Percentiles rank a stretch among this genome's conserved stretches.
Conservation (phyloP, 2,113 vertebrate genomes). For the Rissa tridactyla region DNA sequence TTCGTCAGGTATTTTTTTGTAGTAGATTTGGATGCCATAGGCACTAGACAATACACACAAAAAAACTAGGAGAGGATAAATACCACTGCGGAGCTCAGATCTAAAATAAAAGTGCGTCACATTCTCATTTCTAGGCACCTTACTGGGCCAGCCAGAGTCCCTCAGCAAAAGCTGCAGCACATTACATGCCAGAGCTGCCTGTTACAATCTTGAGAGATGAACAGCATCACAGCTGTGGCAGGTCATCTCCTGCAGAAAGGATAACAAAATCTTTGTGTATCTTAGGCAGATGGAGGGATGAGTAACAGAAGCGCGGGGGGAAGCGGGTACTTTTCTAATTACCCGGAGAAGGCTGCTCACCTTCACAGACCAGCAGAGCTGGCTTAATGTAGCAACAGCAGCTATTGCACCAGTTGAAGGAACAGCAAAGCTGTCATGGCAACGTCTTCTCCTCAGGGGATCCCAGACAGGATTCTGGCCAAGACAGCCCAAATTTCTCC, state of each 20-base stretch:
- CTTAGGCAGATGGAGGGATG: background rate
- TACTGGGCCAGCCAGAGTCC: background rate
- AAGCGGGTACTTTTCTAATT: background rate
- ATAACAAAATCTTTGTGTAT: background rate
- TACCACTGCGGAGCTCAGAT: background rate
- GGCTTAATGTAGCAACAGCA: slow-evolving; percentile 1
- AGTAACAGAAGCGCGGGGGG: background rate
- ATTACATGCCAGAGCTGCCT: accelerated
- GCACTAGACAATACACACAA: background rate
- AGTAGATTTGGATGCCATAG: background rate
- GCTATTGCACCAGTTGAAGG: slow-evolving; percentile 14
- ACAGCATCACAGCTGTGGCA: background rate
- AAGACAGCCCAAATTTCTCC: slow-evolving; percentile 18
- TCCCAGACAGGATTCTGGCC: background rate
- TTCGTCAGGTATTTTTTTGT: background rate
- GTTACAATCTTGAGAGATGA: background rate
- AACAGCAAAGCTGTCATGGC: slow-evolving; percentile 27
- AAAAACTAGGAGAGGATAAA: background rate
- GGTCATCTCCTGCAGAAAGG: background rate
- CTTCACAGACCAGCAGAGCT: slow-evolving; percentile 53
- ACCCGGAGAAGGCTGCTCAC: background rate
- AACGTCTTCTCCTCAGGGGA: background rate
- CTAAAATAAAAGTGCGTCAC: background rate
- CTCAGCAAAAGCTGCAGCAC: background rate
- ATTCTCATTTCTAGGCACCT: background rate